Evolutionary conservation across 2,797 vertebrate genomes (phyloP).

Genomic region (Lepus oiostolus): DNA sequence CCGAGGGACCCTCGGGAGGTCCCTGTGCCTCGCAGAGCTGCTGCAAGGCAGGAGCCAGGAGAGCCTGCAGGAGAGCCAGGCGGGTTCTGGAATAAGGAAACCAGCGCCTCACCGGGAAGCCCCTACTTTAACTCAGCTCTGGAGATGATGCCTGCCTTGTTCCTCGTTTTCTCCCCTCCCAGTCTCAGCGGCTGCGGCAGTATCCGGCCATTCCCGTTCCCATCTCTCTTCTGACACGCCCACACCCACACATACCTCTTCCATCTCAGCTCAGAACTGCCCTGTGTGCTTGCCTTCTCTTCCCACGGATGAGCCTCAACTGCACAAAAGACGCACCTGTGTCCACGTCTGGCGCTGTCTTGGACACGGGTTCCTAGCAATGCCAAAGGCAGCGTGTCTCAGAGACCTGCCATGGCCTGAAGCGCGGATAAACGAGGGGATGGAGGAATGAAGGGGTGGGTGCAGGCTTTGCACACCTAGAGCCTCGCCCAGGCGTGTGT

Average conservation of each 20-base stretch:
- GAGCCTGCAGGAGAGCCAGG: background rate
- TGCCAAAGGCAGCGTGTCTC: background rate
- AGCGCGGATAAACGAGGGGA: background rate
- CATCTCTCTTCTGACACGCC: background rate
- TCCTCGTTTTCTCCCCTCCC: background rate
- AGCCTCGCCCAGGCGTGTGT: fast-evolving
- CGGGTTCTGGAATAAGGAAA: background rate
- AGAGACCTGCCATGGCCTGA: background rate
- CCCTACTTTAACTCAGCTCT: background rate
- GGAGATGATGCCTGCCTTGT: no score
- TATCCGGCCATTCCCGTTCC: background rate
- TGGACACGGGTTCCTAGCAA: background rate
- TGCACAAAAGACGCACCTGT: background rate
- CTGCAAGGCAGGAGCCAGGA: background rate
- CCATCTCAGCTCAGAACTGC: background rate
- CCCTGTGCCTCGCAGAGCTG: no score
- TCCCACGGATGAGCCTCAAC: background rate
- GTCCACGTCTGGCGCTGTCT: background rate
- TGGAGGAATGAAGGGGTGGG: background rate
- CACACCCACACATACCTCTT: background rate
- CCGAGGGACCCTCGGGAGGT: no score
- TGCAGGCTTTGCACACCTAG: background rate
- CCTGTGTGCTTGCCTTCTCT: background rate
- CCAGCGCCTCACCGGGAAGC: background rate
- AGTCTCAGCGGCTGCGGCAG: background rate